phyloP scores from a whole-genome alignment of 2,797 vertebrate species.

The Enteromius fasciolatus region DNA sequence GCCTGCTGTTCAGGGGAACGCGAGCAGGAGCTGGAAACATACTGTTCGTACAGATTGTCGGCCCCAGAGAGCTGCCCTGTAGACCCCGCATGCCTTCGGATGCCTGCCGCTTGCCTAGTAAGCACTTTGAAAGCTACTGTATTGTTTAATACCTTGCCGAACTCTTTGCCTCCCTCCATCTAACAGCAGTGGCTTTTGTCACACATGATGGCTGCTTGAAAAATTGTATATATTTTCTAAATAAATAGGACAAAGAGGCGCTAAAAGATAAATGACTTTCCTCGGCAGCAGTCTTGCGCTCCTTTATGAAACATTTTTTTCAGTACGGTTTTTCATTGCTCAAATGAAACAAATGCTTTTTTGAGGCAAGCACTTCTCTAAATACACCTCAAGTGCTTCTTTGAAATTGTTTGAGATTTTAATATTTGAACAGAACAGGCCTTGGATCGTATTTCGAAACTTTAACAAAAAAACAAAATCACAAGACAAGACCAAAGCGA shows the following conservation, averaged over 20 bases:
- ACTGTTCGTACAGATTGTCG: conserved; percentile 60
- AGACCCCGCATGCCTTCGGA: conserved; percentile 50
- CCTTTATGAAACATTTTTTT: conserved; percentile 18
- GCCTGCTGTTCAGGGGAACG: conserved; percentile 53
- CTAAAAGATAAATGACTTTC: conserved; percentile 29
- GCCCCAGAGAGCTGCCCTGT: conserved; percentile 57
- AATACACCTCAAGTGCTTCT: not conserved
- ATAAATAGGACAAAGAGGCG: conserved; percentile 52
- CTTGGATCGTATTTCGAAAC: conserved; percentile 34
- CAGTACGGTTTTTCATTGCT: not conserved
- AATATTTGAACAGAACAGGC: conserved; percentile 36
- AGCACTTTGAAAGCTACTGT: conserved; percentile 60
- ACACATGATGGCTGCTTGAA: conserved; percentile 54
- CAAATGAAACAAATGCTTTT: conserved; percentile 37
- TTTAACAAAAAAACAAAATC: conserved; percentile 17
- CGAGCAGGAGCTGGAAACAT: conserved; percentile 49
- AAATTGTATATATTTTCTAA: conserved; percentile 52
- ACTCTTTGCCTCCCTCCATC: conserved; percentile 24
- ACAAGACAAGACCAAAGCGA: conserved; percentile 28
- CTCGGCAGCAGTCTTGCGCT: conserved; percentile 14
- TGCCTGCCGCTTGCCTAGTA: conserved; percentile 59
- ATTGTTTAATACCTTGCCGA: conserved; percentile 51
- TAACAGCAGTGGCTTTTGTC: conserved; percentile 46
- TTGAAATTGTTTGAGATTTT: conserved; percentile 31
- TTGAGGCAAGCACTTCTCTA: conserved; percentile 8